Evolutionary conservation across 2,888 invertebrate genomes (phyloP).

Genomic region (Nemoura dubitans): DNA sequence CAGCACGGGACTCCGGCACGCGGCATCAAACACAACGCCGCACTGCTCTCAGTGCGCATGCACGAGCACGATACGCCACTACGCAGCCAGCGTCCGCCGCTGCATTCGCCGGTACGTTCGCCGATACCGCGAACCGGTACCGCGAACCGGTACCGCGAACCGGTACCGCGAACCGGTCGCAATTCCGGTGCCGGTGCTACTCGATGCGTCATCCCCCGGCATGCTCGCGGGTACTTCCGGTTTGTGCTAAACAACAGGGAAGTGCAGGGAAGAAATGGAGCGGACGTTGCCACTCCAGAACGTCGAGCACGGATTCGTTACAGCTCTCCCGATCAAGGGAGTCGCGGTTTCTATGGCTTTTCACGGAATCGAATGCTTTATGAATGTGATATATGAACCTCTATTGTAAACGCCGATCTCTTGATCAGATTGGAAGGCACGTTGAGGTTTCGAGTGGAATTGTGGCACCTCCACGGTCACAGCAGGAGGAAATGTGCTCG

Average conservation of each 20-base stretch:
- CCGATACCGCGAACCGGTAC: too few relatives aligned
- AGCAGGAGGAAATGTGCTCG: not conserved
- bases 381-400: not conserved
- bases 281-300: not conserved
- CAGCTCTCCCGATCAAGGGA: not conserved
- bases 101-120: too few relatives aligned
- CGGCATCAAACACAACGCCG: not conserved
- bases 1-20: not conserved
- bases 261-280: not conserved
- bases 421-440: not conserved
- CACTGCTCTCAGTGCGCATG: not conserved
- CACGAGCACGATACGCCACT: too few relatives aligned
- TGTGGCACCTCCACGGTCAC: not conserved
- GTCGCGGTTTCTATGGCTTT: not conserved
- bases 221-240: not conserved
- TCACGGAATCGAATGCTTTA: not conserved
- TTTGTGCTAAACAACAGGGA: not conserved
- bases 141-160: not conserved
- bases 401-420: not conserved
- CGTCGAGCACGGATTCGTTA: not conserved
- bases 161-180: not conserved
- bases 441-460: not conserved
- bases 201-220: not conserved
- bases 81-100: too few relatives aligned
- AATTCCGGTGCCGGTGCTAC: not conserved